These are phyloP conservation scores for Sarcophaga carnaria DNA, from an alignment of 2,888 invertebrate species.

Conservation along the genomic window DNA sequence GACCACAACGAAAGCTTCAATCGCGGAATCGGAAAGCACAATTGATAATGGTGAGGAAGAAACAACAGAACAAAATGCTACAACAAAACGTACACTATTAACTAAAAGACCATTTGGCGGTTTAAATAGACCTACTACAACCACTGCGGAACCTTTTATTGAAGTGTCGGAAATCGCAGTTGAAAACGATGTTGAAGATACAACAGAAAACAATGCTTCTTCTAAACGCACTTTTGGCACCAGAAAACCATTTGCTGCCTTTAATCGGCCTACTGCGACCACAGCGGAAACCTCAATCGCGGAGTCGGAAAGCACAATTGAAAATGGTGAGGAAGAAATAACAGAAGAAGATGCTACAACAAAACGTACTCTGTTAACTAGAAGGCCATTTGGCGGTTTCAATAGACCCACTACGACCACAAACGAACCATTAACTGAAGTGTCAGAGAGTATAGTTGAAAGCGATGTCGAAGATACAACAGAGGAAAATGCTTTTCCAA, in stretches of 20 bases:
- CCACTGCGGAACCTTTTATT: not conserved
- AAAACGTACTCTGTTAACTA: not conserved
- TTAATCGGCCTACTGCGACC: not conserved
- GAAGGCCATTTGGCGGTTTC: conserved; percentile 13
- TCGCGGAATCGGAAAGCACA: not conserved
- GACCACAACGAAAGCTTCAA: not conserved
- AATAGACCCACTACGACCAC: not conserved
- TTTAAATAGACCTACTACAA: not conserved
- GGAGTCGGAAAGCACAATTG: not conserved
- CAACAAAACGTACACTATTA: not conserved
- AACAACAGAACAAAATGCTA: not conserved
- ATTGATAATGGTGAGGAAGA: conserved; percentile 12
- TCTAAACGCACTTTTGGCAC: not conserved
- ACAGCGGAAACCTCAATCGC: conserved; percentile 10
- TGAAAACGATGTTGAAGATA: not conserved
- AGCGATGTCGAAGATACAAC: conserved; percentile 1
- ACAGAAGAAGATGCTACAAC: not conserved
- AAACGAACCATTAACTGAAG: not conserved
- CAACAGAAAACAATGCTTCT: not conserved
- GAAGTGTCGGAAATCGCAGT: not conserved
- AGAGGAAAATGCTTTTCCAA: not conserved
- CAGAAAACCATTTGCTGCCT: not conserved
- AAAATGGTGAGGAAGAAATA: not conserved
- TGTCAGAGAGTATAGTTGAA: not conserved
- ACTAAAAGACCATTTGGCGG: conserved; percentile 9